Evolutionary conservation across 2,888 invertebrate species (phyloP).

Genomic region (Leuctra nigra): DNA sequence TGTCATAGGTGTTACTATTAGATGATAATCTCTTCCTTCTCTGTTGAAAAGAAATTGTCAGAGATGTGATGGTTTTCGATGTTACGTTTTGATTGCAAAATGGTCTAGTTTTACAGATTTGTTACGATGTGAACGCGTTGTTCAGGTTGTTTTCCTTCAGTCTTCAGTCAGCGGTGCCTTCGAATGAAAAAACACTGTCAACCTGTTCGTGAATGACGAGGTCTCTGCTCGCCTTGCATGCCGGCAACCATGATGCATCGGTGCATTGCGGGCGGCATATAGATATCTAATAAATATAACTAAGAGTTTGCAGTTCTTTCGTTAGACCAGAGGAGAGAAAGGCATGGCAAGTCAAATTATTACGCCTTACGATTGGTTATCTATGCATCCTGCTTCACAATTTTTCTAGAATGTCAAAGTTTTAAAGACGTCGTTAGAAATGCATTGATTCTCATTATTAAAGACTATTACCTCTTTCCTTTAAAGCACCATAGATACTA

Average conservation of each 20-base stretch:
- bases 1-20: too few species aligned
- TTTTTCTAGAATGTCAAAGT: too few species aligned
- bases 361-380: slow-evolving; percentile 1
- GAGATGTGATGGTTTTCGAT: background rate
- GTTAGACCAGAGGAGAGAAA: background rate
- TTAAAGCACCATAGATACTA: too few species aligned
- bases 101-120: background rate
- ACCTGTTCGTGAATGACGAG: too few species aligned
- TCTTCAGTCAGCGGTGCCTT: slow-evolving; percentile 47
- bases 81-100: background rate
- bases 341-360: slow-evolving; percentile 9
- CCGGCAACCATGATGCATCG: background rate
- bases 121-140: background rate
- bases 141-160: slow-evolving; percentile 34
- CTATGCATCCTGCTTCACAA: too few species aligned
- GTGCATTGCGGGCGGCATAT: background rate
- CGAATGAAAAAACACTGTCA: slow-evolving; percentile 29
- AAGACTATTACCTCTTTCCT: too few species aligned
- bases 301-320: background rate
- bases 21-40: too few species aligned
- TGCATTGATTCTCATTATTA: too few species aligned
- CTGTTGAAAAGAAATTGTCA: background rate
- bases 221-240: too few species aligned
- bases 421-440: too few species aligned
- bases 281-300: background rate